Conservation (phyloP, 2,797 vertebrate species). For the Poeciliopsis turneri region DNA sequence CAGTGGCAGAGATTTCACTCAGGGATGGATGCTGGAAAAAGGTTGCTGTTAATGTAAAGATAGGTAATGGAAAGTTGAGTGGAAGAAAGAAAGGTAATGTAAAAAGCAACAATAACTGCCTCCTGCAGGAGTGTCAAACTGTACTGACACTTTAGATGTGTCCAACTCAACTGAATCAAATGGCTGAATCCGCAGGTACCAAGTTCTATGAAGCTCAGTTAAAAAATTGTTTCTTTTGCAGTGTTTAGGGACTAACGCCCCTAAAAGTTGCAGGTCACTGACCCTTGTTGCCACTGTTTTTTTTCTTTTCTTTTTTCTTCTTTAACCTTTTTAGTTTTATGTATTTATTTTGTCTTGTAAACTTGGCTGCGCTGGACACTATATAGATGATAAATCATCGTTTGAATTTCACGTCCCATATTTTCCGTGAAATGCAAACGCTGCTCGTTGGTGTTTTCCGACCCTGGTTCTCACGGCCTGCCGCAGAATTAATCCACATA, state of each 20-base stretch:
- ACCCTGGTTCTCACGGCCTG: neutral
- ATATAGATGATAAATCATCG: too few species aligned
- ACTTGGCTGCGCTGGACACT: too few species aligned
- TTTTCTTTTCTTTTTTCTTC: too few species aligned
- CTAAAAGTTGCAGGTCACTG: neutral
- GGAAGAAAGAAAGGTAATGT: neutral
- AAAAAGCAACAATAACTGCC: neutral
- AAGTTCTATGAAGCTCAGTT: neutral
- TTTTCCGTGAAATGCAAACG: too few species aligned
- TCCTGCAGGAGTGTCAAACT: neutral
- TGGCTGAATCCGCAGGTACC: neutral
- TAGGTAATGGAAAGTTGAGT: neutral
- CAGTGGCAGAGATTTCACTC: neutral
- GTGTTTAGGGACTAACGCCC: neutral
- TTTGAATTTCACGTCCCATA: too few species aligned
- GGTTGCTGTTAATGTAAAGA: neutral
- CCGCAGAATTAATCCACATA: neutral
- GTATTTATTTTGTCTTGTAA: too few species aligned
- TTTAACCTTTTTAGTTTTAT: too few species aligned
- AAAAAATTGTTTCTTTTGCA: neutral
- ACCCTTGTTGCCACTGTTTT: neutral
- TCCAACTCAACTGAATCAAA: neutral
- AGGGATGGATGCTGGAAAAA: neutral
- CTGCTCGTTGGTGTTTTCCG: neutral
- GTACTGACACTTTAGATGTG: neutral